phyloP scores from a whole-genome alignment of 2,888 invertebrate species.

The Hyposoter didymator region DNA sequence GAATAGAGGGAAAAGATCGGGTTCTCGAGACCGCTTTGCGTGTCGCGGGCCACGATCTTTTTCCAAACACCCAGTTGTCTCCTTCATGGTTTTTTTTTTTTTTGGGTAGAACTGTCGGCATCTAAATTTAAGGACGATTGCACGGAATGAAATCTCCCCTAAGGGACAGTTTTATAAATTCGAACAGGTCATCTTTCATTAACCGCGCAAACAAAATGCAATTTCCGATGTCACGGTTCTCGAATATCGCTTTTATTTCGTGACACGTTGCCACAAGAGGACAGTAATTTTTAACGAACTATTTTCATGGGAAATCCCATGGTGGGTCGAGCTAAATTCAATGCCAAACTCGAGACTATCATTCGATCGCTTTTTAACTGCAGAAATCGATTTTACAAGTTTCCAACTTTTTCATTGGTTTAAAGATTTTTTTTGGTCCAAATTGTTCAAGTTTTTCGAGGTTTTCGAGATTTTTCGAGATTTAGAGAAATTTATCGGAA shows the following conservation, averaged over 20 bases:
- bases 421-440: background rate
- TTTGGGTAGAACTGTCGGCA: slow-evolving; percentile 79
- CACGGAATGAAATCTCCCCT: slow-evolving; percentile 82
- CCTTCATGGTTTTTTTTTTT: slow-evolving; percentile 66
- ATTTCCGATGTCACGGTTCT: slow-evolving; percentile 74
- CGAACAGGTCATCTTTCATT: slow-evolving; percentile 71
- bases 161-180: slow-evolving; percentile 81
- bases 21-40: slow-evolving; percentile 9
- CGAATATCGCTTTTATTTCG: slow-evolving; percentile 71
- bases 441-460: no score
- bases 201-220: slow-evolving; percentile 70
- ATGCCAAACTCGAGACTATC: no score
- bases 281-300: slow-evolving; percentile 42
- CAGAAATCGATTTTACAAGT: background rate
- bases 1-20: slow-evolving; percentile 42
- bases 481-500: background rate
- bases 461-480: no score
- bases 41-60: slow-evolving; percentile 32
- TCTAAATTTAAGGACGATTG: slow-evolving; percentile 81
- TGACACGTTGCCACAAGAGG: slow-evolving; percentile 72
- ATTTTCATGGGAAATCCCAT: background rate
- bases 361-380: background rate
- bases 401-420: background rate
- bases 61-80: slow-evolving; percentile 60
- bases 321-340: background rate